A percentile compares a stretch with the other conserved stretches of the same genome.
Conservation (phyloP, 2,113 vertebrate genomes). For the Prochilodus magdalenae region DNA sequence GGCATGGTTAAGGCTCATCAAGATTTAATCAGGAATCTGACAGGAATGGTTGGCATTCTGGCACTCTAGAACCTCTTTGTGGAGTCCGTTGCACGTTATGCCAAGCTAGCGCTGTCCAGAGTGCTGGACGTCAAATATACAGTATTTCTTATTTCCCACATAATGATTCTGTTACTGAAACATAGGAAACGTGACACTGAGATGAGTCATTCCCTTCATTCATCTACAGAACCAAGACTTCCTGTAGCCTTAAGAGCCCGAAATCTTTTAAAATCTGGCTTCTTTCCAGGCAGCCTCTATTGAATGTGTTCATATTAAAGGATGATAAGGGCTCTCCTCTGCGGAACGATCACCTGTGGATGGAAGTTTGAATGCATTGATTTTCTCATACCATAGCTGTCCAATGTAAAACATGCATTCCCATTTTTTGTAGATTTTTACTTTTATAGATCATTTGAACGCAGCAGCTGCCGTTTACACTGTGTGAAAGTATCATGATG, state of each 20-base stretch:
- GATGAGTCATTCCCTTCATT: no score
- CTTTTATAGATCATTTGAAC: no score
- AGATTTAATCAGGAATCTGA: slow-evolving; percentile 53
- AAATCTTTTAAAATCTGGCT: no score
- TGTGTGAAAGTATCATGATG: no score
- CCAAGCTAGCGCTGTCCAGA: slow-evolving; percentile 46
- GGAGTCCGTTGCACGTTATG: slow-evolving; percentile 37
- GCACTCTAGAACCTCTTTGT: slow-evolving; percentile 28
- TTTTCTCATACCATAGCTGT: no score
- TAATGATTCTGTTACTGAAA: not conserved
- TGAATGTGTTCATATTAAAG: not conserved
- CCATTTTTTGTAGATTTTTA: no score
- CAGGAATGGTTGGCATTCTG: slow-evolving; percentile 55
- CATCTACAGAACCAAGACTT: no score
- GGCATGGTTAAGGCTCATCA: slow-evolving; percentile 21
- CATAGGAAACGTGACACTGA: not conserved
- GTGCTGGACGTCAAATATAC: slow-evolving; percentile 43
- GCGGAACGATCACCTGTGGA: no score
- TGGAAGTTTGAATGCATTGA: no score
- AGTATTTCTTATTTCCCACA: slow-evolving; percentile 24
- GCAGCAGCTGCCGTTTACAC: no score
- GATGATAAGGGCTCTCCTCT: no score
- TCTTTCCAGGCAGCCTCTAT: not conserved
- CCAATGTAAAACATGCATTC: no score
- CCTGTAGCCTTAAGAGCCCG: not conserved